Percentiles rank a stretch among this genome's conserved stretches.
These are phyloP conservation scores for Polietes domitor DNA, from an alignment of 2,888 invertebrate species.

Conservation along the genomic window DNA sequence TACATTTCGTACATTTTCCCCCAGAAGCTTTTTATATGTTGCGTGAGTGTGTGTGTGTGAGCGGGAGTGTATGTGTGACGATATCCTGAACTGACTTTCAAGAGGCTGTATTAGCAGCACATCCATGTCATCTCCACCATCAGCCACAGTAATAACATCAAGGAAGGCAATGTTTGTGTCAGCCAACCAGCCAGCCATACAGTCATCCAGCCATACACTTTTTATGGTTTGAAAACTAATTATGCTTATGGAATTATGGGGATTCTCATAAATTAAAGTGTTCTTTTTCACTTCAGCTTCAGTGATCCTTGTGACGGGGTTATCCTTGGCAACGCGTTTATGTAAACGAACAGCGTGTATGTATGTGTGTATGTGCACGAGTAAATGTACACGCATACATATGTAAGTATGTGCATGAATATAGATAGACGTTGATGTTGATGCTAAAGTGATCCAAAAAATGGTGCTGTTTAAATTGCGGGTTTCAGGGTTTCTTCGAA, in stretches of 20 bases:
- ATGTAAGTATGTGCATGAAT: too few species aligned
- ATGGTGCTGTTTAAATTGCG: too few species aligned
- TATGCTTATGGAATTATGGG: constrained; percentile 76
- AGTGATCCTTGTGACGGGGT: constrained; percentile 16
- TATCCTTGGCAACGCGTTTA: constrained; percentile 17
- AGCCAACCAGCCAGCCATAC: constrained; percentile 47
- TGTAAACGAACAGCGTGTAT: not conserved
- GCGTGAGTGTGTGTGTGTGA: not conserved
- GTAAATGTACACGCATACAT: too few species aligned
- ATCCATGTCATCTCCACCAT: not conserved
- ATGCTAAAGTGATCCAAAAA: too few species aligned
- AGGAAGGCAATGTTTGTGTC: constrained; percentile 35
- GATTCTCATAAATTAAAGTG: constrained; percentile 69
- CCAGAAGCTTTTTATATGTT: not conserved
- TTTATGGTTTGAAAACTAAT: constrained; percentile 79
- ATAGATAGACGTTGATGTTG: too few species aligned
- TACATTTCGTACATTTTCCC: constrained; percentile 2
- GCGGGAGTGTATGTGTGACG: not conserved
- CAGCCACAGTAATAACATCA: not conserved
- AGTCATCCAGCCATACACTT: constrained; percentile 61
- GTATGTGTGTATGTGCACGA: not conserved
- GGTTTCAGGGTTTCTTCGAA: too few species aligned
- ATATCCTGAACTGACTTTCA: constrained; percentile 11
- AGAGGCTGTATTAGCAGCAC: not conserved
- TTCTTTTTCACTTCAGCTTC: constrained; percentile 45